Percentiles rank a stretch among this genome's conserved stretches.
Conservation (phyloP, 2,113 vertebrate genomes). For the Ceyx margarethae region DNA sequence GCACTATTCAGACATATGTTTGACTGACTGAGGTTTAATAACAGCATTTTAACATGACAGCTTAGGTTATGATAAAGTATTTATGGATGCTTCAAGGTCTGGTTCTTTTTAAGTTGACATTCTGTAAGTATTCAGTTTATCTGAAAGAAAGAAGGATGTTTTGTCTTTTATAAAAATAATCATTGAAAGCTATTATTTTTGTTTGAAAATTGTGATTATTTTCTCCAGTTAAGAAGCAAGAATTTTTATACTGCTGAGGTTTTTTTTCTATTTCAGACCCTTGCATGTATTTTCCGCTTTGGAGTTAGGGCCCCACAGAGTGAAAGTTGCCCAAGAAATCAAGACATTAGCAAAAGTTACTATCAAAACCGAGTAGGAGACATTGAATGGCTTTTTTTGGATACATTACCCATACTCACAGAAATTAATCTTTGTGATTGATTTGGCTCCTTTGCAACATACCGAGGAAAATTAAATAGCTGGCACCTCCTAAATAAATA, state of each 20-base stretch:
- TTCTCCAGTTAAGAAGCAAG: background rate
- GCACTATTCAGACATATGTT: background rate
- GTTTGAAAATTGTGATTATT: background rate
- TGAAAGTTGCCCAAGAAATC: background rate
- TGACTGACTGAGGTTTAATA: background rate
- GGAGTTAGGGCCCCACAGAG: background rate
- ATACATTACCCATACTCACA: background rate
- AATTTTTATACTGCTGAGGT: background rate
- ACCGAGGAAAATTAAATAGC: background rate
- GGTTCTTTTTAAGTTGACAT: rapidly evolving
- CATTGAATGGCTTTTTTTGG: background rate
- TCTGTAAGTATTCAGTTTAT: background rate
- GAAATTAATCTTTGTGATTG: background rate
- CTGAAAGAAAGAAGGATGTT: background rate
- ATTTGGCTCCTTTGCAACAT: background rate
- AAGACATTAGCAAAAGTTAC: background rate
- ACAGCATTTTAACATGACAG: background rate
- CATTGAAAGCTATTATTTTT: background rate
- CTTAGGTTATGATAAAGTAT: background rate
- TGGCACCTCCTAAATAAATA: background rate
- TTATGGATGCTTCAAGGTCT: background rate
- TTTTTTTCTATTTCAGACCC: background rate
- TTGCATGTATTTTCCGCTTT: background rate
- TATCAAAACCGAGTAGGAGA: background rate
- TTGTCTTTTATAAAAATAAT: background rate